Percentiles rank a stretch among this genome's conserved stretches.
Evolutionary conservation across 2,797 vertebrate species (phyloP).

Genomic region (Artibeus lituratus): DNA sequence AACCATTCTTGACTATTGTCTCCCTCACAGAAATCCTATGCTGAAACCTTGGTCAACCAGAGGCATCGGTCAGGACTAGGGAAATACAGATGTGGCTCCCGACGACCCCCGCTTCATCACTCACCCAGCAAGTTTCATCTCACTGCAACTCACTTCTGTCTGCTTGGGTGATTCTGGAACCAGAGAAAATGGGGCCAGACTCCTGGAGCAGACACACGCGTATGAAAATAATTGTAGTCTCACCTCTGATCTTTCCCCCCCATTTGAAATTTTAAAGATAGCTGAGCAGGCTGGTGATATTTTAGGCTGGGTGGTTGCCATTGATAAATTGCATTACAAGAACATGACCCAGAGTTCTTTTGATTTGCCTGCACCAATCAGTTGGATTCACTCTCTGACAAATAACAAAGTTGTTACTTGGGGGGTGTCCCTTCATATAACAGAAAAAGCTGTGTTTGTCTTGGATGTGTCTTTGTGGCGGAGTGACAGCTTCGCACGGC

Average conservation of each 20-base stretch:
- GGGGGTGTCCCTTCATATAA: slow-evolving; percentile 10
- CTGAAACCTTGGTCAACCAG: background rate
- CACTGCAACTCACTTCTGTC: background rate
- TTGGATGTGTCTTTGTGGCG: background rate
- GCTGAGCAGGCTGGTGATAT: background rate
- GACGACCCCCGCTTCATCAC: background rate
- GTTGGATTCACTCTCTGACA: background rate
- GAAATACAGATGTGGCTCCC: background rate
- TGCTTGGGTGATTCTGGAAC: background rate
- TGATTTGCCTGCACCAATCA: background rate
- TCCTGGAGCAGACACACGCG: background rate
- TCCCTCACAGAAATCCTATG: background rate
- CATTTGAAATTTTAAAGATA: slow-evolving; percentile 21
- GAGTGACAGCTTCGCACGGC: background rate
- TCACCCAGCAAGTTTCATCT: background rate
- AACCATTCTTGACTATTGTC: background rate
- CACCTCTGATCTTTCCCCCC: background rate
- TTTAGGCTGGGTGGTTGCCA: background rate
- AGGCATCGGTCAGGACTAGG: background rate
- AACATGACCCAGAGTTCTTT: background rate
- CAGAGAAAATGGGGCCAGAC: background rate
- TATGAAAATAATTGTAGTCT: background rate
- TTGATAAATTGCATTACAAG: background rate
- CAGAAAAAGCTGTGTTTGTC: background rate
- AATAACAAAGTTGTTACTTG: background rate